These are phyloP conservation scores for Xerus inauris DNA, from an alignment of 2,113 vertebrate genomes.

Conservation along the genomic window DNA sequence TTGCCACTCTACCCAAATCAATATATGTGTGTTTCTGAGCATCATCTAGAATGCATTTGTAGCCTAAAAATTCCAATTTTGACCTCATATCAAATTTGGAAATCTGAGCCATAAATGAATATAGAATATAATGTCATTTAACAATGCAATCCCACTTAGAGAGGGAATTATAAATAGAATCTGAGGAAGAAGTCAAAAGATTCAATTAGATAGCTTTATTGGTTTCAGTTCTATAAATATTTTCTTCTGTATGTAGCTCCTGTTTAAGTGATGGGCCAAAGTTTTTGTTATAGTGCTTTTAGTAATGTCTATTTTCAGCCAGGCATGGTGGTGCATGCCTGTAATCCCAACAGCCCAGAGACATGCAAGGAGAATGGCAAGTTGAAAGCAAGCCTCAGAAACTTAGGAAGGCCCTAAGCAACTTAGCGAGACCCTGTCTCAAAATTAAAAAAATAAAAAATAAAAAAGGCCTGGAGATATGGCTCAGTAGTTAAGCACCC, in stretches of 20 bases:
- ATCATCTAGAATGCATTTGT: conserved; percentile 23
- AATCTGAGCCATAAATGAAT: conserved; percentile 19
- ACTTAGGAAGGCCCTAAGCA: too few relatives aligned
- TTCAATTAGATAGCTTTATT: conserved; percentile 5
- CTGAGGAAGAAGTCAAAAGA: background rate
- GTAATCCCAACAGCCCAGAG: too few relatives aligned
- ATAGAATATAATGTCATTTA: background rate
- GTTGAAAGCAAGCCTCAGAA: too few relatives aligned
- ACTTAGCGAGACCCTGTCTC: too few relatives aligned
- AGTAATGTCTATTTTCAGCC: background rate
- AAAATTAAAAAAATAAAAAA: too few relatives aligned
- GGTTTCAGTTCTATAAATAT: background rate
- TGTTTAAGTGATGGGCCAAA: background rate
- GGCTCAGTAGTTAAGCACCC: too few relatives aligned
- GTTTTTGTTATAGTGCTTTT: background rate
- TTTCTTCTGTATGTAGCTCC: conserved; percentile 15
- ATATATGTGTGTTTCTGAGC: background rate
- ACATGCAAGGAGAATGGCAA: too few relatives aligned
- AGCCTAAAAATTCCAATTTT: conserved; percentile 43
- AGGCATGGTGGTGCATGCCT: too few relatives aligned
- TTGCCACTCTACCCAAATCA: background rate
- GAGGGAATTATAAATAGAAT: background rate
- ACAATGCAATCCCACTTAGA: background rate
- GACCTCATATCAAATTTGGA: conserved; percentile 33
- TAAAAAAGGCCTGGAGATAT: too few relatives aligned